These are phyloP conservation scores for Malthinus flaveolus DNA, from an alignment of 2,888 invertebrate species.

Conservation along the genomic window DNA sequence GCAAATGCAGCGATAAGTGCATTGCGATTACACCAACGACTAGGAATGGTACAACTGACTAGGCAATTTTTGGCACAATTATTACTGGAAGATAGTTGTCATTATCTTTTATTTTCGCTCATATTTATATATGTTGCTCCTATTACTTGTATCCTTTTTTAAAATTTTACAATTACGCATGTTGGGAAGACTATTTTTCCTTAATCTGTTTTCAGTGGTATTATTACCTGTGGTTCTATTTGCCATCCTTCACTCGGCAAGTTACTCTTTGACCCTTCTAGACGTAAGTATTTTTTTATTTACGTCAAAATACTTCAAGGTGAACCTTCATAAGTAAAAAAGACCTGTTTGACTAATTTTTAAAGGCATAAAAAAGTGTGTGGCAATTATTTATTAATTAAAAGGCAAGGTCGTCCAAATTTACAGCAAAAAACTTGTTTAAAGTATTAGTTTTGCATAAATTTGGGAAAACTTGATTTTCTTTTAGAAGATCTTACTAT, in stretches of 20 bases:
- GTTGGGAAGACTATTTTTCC: slow-evolving; percentile 36
- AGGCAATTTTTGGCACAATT: slow-evolving; percentile 81
- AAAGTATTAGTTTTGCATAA: too few relatives aligned
- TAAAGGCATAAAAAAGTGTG: too few relatives aligned
- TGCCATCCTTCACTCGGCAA: slow-evolving; percentile 89
- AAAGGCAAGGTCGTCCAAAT: too few relatives aligned
- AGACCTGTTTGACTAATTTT: too few relatives aligned
- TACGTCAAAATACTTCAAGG: neutral
- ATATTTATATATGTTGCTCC: slow-evolving; percentile 92
- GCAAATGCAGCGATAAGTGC: slow-evolving; percentile 95
- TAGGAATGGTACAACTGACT: slow-evolving; percentile 81
- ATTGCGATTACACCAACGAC: slow-evolving; percentile 89
- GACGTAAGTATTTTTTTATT: slow-evolving; percentile 75
- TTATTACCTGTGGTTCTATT: slow-evolving; percentile 90
- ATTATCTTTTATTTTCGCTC: slow-evolving; percentile 93
- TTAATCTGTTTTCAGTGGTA: slow-evolving; percentile 68
- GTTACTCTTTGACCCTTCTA: slow-evolving; percentile 85
- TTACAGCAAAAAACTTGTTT: too few relatives aligned
- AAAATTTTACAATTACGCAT: neutral
- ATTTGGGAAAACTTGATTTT: too few relatives aligned
- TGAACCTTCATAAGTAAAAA: too few relatives aligned
- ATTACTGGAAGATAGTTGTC: slow-evolving; percentile 90
- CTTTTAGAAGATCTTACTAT: too few relatives aligned
- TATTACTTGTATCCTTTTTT: slow-evolving; percentile 81
- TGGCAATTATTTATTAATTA: too few relatives aligned